These are phyloP conservation scores for Andrena fulva DNA, from an alignment of 2,888 invertebrate species.

Conservation along the genomic window DNA sequence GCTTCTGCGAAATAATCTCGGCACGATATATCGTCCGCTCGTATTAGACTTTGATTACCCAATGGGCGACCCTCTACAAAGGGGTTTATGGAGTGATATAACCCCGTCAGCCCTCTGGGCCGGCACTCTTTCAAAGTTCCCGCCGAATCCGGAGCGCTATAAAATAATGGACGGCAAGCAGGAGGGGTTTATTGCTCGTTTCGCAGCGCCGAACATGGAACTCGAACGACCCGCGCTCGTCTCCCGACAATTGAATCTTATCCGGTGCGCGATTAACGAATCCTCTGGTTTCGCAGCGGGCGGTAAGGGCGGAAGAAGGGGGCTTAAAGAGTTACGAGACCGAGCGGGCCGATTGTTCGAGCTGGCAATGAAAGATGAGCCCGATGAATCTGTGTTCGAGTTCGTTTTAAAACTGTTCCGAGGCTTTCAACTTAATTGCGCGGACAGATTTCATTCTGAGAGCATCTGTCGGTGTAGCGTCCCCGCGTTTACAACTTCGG, in stretches of 20 bases:
- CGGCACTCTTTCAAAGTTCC: slow-evolving; percentile 62
- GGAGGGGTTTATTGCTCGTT: slow-evolving; percentile 67
- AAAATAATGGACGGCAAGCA: slow-evolving; percentile 63
- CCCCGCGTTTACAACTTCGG: not conserved
- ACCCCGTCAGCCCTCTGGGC: not conserved
- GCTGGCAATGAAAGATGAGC: not conserved
- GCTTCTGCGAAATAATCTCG: slow-evolving; percentile 30
- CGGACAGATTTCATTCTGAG: not conserved
- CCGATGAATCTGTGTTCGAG: not conserved
- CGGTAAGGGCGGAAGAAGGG: not conserved
- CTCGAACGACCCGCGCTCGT: slow-evolving; percentile 30
- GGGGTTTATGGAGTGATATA: slow-evolving; percentile 63
- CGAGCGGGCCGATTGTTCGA: slow-evolving; percentile 22
- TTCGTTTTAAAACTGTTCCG: slow-evolving; percentile 1
- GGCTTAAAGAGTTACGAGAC: slow-evolving; percentile 15
- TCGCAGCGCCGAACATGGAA: slow-evolving; percentile 52
- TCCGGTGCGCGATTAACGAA: slow-evolving; percentile 46
- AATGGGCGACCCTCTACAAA: slow-evolving; percentile 36
- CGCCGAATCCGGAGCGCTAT: slow-evolving; percentile 52
- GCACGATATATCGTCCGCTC: slow-evolving; percentile 51
- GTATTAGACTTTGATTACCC: slow-evolving; percentile 60
- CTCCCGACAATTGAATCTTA: slow-evolving; percentile 65
- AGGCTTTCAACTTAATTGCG: slow-evolving; percentile 13
- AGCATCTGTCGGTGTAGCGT: not conserved
- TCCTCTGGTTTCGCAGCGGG: not conserved